Conservation (phyloP, 2,888 invertebrate species). For the Carabus problematicus region DNA sequence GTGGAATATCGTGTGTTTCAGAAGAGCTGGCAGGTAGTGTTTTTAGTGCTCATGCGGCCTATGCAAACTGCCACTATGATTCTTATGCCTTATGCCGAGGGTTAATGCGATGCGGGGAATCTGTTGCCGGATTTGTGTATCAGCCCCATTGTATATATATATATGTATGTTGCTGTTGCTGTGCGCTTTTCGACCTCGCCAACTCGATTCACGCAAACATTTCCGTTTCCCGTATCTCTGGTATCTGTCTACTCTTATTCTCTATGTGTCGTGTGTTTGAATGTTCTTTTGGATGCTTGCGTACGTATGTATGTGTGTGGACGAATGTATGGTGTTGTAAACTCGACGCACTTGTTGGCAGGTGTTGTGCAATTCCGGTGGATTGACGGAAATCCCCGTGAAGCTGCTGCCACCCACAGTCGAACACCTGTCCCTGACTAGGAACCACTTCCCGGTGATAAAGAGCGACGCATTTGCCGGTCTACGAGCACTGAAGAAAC, state of each 20-base stretch:
- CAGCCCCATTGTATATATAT: not conserved
- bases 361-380: constrained; percentile 89
- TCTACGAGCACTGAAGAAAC: constrained; percentile 79
- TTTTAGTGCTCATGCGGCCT: constrained; percentile 13
- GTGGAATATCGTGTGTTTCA: not conserved
- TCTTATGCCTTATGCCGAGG: constrained; percentile 8
- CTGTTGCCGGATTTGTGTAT: constrained; percentile 11
- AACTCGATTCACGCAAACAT: constrained; percentile 5
- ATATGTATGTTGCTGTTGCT: not conserved
- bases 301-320: constrained; percentile 17
- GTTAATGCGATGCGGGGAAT: not conserved
- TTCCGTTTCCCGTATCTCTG: not conserved
- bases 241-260: not conserved
- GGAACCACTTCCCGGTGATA: constrained; percentile 83
- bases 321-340: constrained; percentile 30
- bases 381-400: constrained; percentile 79
- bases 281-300: not conserved
- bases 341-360: constrained; percentile 58
- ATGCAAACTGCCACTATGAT: constrained; percentile 10
- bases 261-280: constrained; percentile 4
- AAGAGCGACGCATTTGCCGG: constrained; percentile 84
- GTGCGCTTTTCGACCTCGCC: not conserved
- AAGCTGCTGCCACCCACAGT: constrained; percentile 77
- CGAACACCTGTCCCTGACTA: constrained; percentile 84
- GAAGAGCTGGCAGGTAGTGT: constrained; percentile 21